Evolutionary conservation across 2,888 invertebrate genomes (phyloP), one percentile per base, ranked within the genome.

Genomic region (Agrochola lychnidis): DNA sequence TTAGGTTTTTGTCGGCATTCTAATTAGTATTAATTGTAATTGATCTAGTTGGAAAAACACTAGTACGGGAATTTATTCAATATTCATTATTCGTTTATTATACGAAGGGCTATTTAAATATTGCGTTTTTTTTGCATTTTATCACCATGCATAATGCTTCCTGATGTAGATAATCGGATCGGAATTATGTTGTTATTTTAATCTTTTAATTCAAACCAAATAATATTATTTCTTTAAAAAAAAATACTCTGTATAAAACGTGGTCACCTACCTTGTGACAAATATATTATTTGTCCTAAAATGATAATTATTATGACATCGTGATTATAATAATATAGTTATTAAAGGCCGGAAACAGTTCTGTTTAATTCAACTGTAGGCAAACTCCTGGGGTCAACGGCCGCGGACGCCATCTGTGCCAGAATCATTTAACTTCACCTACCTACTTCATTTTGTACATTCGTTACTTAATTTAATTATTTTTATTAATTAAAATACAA

Each of bases 341-440:
- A 74, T 83, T 63, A 70, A 48, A 66, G 7, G 2, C 70, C 76
- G 81, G 79, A 85, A 81, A 81, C 56, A 48, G 64, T 74, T 63
- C 70, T 78, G 69, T 79, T 80, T 66, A 84, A 83, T 76, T 82
- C 83, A 82, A 80, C 82, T 83, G 80, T 74, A 71, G 80, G 16
- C 72, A 53, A 81, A 86, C 63, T 84, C 71, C 57, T 40, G 82
- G 83, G 93, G 93, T 92, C 93, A 92, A 92, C 79, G 89, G 92
- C 90, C 93, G 85, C 81, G 73, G 87, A 87, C 91, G 91, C 92
- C 93, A 93, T 92, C 93, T 92, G 89, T 88, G 83, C 78, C 73
- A 86, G 89, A 86, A 83, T 80, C 76, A 84, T 75, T 80, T 71
- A 70, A 85, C 75, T 75, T 51, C 48, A 71, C 48, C 40, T 63